Conservation (phyloP, 2,888 invertebrate species). For the Meloe dianella region DNA sequence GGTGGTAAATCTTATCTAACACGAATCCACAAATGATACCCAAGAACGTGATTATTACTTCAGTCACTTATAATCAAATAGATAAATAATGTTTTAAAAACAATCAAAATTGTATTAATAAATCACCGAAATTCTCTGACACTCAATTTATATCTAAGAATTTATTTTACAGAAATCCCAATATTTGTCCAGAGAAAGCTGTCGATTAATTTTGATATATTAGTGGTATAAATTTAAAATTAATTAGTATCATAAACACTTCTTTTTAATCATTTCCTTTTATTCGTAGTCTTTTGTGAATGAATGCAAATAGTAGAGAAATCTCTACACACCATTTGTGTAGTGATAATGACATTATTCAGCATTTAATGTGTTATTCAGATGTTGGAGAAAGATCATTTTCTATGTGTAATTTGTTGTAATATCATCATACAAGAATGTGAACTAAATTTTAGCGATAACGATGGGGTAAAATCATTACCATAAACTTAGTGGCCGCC, state of each 20-base stretch:
- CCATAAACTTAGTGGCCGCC: not conserved
- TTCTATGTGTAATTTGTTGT: not conserved
- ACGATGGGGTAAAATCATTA: not conserved
- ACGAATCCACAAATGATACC: not conserved
- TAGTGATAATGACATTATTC: not conserved
- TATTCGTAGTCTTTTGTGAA: not conserved
- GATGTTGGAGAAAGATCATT: not conserved
- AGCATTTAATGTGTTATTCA: not conserved
- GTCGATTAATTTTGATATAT: conserved; percentile 11
- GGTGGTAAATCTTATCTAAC: not conserved
- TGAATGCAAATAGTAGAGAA: not conserved
- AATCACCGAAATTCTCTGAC: not conserved
- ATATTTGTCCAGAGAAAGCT: not conserved
- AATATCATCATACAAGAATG: not conserved
- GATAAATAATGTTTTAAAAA: not conserved
- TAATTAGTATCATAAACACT: not conserved
- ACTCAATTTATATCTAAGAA: not conserved
- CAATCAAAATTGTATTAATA: not conserved
- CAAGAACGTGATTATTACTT: not conserved
- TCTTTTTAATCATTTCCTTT: not conserved
- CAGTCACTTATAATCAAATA: not conserved
- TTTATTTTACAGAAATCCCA: not conserved
- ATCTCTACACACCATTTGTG: not conserved
- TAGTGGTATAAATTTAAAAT: not conserved
- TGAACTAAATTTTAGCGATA: conserved; percentile 2